Evolutionary conservation across 2,797 vertebrate genomes (phyloP).

Genomic region (Chiroxiphia lanceolata): DNA sequence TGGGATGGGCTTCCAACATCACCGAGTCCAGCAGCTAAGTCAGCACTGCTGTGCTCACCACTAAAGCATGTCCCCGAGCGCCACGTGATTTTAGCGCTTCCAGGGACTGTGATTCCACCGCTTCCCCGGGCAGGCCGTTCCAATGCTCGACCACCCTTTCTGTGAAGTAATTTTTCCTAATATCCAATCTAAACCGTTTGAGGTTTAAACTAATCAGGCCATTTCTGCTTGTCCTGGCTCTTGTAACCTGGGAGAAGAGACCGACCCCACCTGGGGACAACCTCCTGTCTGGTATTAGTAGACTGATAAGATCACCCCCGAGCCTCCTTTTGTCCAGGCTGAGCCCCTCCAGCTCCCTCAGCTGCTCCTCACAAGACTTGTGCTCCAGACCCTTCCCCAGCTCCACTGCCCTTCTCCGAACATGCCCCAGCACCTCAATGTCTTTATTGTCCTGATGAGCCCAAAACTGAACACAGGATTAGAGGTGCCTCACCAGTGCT

Average conservation of each 20-base stretch:
- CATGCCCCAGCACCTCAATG: not conserved
- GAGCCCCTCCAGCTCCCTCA: not conserved
- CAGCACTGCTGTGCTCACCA: rapidly evolving
- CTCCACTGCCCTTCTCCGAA: not conserved
- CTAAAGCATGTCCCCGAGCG: rapidly evolving
- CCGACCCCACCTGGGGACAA: rapidly evolving
- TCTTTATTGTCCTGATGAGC: not conserved
- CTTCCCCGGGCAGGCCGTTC: not conserved
- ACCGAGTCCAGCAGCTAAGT: rapidly evolving
- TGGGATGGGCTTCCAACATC: rapidly evolving
- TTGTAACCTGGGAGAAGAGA: not conserved
- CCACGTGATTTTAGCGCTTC: not conserved
- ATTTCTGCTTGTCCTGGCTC: not conserved
- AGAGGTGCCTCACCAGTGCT: too few relatives aligned
- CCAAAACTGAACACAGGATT: not conserved
- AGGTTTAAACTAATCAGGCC: too few relatives aligned
- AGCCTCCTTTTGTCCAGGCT: not conserved
- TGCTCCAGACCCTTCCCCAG: not conserved
- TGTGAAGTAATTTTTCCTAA: not conserved
- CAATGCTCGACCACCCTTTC: not conserved
- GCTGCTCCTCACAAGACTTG: not conserved
- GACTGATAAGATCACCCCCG: rapidly evolving
- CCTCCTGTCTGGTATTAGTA: not conserved
- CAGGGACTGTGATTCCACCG: not conserved
- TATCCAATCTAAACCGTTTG: not conserved